Evolutionary conservation across 2,888 invertebrate genomes (phyloP).

Genomic region (Macroteleia sp.): DNA sequence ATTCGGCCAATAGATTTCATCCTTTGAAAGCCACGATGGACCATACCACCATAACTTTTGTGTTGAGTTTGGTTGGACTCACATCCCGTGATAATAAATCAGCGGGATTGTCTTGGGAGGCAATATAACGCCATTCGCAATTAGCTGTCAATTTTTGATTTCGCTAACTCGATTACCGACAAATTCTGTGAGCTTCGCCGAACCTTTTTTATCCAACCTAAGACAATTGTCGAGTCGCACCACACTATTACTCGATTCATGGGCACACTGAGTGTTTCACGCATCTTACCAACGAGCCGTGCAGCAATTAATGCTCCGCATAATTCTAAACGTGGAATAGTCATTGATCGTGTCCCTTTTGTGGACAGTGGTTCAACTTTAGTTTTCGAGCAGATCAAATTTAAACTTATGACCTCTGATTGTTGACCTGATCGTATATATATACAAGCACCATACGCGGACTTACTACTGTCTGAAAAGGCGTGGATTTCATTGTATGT

Average conservation of each 20-base stretch:
- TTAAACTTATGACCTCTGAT: neutral
- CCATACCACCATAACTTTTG: no score
- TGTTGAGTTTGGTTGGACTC: no score
- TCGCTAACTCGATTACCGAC: no score
- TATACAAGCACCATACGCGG: conserved; percentile 9
- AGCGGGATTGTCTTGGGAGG: neutral
- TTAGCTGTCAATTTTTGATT: no score
- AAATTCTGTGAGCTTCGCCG: no score
- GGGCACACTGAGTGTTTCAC: neutral
- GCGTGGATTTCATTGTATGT: neutral
- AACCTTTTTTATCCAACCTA: conserved; percentile 14
- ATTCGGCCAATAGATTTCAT: no score
- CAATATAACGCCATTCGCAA: no score
- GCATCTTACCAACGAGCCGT: neutral
- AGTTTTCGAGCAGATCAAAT: neutral
- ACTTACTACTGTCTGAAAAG: neutral
- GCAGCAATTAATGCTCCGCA: neutral
- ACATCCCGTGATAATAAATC: no score
- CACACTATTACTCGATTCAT: neutral
- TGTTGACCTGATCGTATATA: conserved; percentile 2
- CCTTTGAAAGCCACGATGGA: no score
- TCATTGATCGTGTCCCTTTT: neutral
- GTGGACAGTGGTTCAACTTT: neutral
- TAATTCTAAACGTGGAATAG: neutral
- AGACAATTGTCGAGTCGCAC: conserved; percentile 31